Evolutionary conservation across 1,140 invertebrate genomes (phyloP), one percentile per base, ranked within the genome.

Genomic region (Aphidius gifuensis): DNA sequence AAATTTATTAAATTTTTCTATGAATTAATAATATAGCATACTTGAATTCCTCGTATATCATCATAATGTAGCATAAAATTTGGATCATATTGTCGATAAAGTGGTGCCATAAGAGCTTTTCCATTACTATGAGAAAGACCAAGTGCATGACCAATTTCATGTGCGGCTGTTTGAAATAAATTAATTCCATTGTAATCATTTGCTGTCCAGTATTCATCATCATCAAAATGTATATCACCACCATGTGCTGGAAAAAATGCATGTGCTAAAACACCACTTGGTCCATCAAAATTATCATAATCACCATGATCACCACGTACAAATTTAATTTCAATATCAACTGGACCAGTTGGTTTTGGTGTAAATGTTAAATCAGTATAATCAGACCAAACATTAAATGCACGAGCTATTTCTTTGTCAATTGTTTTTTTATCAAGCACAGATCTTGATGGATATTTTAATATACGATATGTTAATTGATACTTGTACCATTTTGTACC

Each of bases 171-270:
- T 88, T 96, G 93, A 77, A 96, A 96, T 39, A 98, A 85, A 81
- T 94, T 95, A 6, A 92, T 94, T 48, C 92, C 92, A 62, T 88
- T 82, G 59, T 85, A 86, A 48, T 87, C 88, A 71, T 87, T 87
- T 61, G 93, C 90, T 8, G 90, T 90, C 93, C 92, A 95, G 50
- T 87, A 83, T 75, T 94, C 92, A 3, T 89, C 84, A 62, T 93
- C 91, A 71, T 97, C 94, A 73, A 97, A 97, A 82, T 98, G 95
- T 11, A 93, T 93, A 78, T 97, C 93, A 51, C 94, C 94, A 32
- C 94, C 94, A 74, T 94, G 96, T 4, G 95, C 92, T 1, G 94
- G 94, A 80, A 97, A 97, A 76, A 95, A 97, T 49, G 93, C 94
- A 68, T 97, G 94, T 1, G 94, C 94, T 47, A 96, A 80, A 63